A percentile compares a stretch with the other conserved stretches of the same genome.
These are phyloP conservation scores for roundworm (Caenorhabditis elegans) DNA, from an alignment of 1,140 invertebrate genomes.

Conservation along the genomic window WBcel235 BX284604.4:3374501-3375000, in stretches of 20 bases:
- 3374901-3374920: conserved; percentile 2
- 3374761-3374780: conserved; percentile 82
- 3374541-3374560: background rate
- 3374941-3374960: no score
- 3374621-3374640: background rate
- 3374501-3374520: background rate
- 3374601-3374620: background rate
- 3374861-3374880: no score
- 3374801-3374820: no score
- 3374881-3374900: no score
- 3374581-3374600: background rate
- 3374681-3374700: conserved; percentile 68
- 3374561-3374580: background rate
- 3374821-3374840: no score
- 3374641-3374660: conserved; percentile 75
- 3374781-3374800: conserved; percentile 73
- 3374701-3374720: conserved; percentile 54
- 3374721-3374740: conserved; percentile 78
- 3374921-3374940: background rate
- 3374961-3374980: no score
- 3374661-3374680: conserved; percentile 82
- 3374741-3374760: conserved; percentile 82
- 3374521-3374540: background rate
- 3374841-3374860: background rate
- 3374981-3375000: no score